phyloP scores from a whole-genome alignment of 2,113 vertebrate genomes.

The Candoia aspera region DNA sequence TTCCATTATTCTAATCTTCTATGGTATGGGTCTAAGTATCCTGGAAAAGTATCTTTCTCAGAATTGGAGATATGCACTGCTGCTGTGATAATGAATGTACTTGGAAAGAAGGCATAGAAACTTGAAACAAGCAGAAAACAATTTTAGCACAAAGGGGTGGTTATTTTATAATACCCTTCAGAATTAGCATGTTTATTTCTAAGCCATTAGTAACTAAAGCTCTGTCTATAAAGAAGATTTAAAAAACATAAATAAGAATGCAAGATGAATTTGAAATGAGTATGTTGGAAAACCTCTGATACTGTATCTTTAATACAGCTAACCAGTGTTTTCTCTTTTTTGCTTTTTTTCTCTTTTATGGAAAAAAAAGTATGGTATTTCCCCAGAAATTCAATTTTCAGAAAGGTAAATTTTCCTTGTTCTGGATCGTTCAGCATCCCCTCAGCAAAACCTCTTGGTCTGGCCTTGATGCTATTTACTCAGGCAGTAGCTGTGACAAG shows the following conservation, averaged over 20 bases:
- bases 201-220: neutral
- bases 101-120: neutral
- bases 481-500: neutral
- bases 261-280: neutral
- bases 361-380: neutral
- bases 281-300: neutral
- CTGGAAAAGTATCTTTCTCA: neutral
- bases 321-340: too few species aligned
- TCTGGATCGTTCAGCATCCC: neutral
- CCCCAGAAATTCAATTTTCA: neutral
- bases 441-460: neutral
- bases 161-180: neutral
- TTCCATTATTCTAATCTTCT: too few species aligned
- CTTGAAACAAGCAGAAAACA: neutral
- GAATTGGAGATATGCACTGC: neutral
- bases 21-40: neutral
- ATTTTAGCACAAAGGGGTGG: neutral
- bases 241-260: neutral
- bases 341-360: neutral
- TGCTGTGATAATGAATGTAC: neutral
- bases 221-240: neutral
- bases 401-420: neutral
- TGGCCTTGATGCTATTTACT: neutral
- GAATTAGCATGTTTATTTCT: neutral
- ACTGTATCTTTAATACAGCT: too few species aligned